Evolutionary conservation across 2,888 invertebrate species (phyloP).

Genomic region (Chrysolina oricalcia): DNA sequence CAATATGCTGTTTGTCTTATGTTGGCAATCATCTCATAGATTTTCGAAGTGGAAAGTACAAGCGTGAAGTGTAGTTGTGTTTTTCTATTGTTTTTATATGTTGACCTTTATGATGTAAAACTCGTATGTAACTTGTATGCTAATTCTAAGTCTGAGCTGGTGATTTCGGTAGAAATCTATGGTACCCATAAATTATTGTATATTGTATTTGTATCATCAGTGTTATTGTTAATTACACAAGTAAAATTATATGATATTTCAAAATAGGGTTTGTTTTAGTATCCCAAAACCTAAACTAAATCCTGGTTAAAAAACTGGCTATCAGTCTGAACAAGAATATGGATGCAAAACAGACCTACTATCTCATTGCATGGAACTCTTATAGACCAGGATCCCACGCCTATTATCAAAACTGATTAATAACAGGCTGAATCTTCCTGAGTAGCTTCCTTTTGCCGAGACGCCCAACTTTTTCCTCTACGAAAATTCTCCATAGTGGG

Average conservation of each 20-base stretch:
- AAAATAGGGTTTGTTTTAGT: background rate
- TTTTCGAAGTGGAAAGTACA: constrained; percentile 51
- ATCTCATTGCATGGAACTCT: too few species aligned
- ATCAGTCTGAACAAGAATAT: too few species aligned
- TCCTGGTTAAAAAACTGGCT: too few species aligned
- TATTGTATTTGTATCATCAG: constrained; percentile 68
- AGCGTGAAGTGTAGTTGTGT: constrained; percentile 61
- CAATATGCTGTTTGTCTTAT: constrained; percentile 62
- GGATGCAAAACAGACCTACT: too few species aligned
- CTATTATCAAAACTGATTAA: too few species aligned
- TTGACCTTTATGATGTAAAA: constrained; percentile 64
- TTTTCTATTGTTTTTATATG: constrained; percentile 62
- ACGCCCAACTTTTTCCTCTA: too few species aligned
- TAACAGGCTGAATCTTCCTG: too few species aligned
- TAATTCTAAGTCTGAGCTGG: constrained; percentile 69
- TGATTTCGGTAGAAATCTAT: constrained; percentile 56
- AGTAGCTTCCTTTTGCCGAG: too few species aligned
- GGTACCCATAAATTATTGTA: constrained; percentile 67
- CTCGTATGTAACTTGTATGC: constrained; percentile 63
- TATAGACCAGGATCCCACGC: too few species aligned
- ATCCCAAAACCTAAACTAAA: background rate
- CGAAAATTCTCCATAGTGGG: too few species aligned
- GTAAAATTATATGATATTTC: constrained; percentile 30
- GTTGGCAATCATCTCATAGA: constrained; percentile 37
- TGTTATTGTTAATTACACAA: constrained; percentile 59